phyloP scores from a whole-genome alignment of 2,888 invertebrate species.

The Athalia circularis region DNA sequence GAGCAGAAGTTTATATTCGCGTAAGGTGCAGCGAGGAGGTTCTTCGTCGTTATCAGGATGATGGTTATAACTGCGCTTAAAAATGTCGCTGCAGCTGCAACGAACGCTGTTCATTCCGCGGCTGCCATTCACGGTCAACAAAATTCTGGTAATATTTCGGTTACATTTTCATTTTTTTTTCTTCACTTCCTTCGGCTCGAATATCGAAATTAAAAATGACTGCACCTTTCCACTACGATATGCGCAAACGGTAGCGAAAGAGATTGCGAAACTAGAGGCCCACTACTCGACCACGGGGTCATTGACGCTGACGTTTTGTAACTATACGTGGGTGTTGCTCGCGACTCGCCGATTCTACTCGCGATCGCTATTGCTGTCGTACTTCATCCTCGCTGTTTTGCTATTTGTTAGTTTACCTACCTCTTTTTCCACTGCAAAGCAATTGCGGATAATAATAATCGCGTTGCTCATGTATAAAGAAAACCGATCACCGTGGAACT shows the following conservation, averaged over 20 bases:
- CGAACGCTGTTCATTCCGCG: constrained; percentile 69
- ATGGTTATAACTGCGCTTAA: constrained; percentile 70
- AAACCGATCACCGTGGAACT: too few species aligned
- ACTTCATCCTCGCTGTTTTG: too few species aligned
- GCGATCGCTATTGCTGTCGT: not conserved
- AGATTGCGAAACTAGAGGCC: not conserved
- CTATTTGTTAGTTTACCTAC: too few species aligned
- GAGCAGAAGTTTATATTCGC: not conserved
- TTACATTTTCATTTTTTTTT: not conserved
- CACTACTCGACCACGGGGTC: not conserved
- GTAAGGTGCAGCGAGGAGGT: not conserved
- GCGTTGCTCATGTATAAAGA: too few species aligned
- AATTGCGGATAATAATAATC: too few species aligned
- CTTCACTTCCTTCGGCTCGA: not conserved
- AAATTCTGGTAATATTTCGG: constrained; percentile 63
- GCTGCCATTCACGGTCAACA: constrained; percentile 53
- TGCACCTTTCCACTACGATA: too few species aligned
- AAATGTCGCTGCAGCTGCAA: constrained; percentile 69
- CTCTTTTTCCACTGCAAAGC: too few species aligned
- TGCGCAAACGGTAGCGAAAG: too few species aligned
- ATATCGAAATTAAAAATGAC: not conserved
- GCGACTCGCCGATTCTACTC: not conserved
- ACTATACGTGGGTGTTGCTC: not conserved
- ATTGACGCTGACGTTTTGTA: not conserved
- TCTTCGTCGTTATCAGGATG: constrained; percentile 53